Conservation (phyloP, 2,113 vertebrate species). For the Bombycilla garrulus region DNA sequence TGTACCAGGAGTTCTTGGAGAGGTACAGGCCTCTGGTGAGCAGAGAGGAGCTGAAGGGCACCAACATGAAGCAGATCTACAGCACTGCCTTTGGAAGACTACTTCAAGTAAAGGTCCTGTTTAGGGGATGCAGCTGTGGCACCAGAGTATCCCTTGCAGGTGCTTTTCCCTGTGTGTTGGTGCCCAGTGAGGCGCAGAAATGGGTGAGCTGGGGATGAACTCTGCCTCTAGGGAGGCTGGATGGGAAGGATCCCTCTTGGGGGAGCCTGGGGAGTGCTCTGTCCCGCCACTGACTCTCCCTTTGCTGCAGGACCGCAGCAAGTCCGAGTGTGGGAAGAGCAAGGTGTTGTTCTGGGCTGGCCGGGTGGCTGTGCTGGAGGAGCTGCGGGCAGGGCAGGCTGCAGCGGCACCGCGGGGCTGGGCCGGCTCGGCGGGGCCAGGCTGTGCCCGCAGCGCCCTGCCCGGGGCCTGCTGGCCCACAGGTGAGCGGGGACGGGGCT, state of each 20-base stretch:
- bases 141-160: background rate
- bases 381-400: background rate
- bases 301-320: conserved; percentile 39
- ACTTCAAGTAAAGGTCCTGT: background rate
- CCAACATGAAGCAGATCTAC: conserved; percentile 21
- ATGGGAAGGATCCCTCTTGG: too few relatives aligned
- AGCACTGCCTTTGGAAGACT: conserved; percentile 48
- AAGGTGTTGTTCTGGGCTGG: conserved; percentile 77
- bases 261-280: background rate
- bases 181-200: background rate
- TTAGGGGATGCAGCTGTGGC: too few relatives aligned
- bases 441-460: conserved; percentile 60
- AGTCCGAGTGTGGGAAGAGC: conserved; percentile 75
- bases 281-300: background rate
- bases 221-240: background rate
- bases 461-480: background rate
- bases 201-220: background rate
- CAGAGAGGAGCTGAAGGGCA: background rate
- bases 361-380: conserved; percentile 78
- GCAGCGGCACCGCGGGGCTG: too few relatives aligned
- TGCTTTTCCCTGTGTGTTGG: background rate
- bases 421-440: conserved; percentile 8
- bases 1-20: conserved; percentile 73
- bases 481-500: background rate
- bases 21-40: conserved; percentile 72